phyloP scores from a whole-genome alignment of 1,140 invertebrate genomes.

The Chlorops oryzae region DNA sequence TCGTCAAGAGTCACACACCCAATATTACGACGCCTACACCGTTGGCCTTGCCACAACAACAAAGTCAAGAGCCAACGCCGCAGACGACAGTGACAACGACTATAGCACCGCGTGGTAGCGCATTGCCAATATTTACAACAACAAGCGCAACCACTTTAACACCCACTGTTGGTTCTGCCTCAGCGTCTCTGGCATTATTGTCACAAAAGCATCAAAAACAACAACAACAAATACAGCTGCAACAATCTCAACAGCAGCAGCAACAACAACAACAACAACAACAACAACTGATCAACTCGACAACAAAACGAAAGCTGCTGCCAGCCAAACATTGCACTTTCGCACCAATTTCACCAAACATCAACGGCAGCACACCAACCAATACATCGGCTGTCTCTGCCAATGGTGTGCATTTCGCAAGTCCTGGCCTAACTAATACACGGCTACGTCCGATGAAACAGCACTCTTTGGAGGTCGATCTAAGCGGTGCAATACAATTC shows the following conservation, averaged over 20 bases:
- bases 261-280: slow-evolving; percentile 37
- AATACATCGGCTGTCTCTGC: neutral
- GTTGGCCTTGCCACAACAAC: slow-evolving; percentile 17
- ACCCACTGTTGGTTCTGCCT: slow-evolving; percentile 44
- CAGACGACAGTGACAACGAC: slow-evolving; percentile 9
- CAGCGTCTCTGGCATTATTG: slow-evolving; percentile 47
- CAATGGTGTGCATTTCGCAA: slow-evolving; percentile 62
- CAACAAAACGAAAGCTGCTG: too few relatives aligned
- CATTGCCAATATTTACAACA: slow-evolving; percentile 16
- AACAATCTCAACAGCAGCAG: slow-evolving; percentile 16
- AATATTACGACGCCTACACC: slow-evolving; percentile 13
- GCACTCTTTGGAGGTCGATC: slow-evolving; percentile 35
- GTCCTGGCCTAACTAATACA: slow-evolving; percentile 67
- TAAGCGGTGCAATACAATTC: too few relatives aligned
- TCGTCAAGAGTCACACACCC: neutral
- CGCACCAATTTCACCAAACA: slow-evolving; percentile 70
- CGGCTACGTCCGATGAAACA: slow-evolving; percentile 52
- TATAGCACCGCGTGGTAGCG: slow-evolving; percentile 10
- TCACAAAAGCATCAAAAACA: slow-evolving; percentile 46
- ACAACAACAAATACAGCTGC: slow-evolving; percentile 18
- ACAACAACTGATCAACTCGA: slow-evolving; percentile 42
- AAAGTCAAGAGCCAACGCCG: slow-evolving; percentile 11
- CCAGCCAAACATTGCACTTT: slow-evolving; percentile 69
- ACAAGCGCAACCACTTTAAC: slow-evolving; percentile 11
- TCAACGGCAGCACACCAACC: slow-evolving; percentile 18